Percentiles rank a stretch among this genome's conserved stretches.
Evolutionary conservation across 2,113 vertebrate genomes (phyloP).

Genomic region (Oxyruncus cristatus): DNA sequence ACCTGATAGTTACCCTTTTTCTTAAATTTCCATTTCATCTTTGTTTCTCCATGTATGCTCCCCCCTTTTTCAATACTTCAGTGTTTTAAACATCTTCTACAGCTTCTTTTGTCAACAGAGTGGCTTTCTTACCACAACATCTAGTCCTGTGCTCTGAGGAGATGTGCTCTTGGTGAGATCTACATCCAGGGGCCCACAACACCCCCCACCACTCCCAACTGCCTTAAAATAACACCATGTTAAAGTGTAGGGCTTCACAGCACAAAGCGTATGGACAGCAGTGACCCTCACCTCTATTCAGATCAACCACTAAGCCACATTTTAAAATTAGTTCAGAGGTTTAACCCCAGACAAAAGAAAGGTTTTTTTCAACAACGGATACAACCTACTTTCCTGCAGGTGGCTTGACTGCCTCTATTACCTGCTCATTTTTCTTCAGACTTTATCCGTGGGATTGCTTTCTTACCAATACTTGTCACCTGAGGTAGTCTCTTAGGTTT

Average conservation of each 20-base stretch:
- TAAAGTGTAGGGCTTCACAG: not conserved
- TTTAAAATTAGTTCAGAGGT: not conserved
- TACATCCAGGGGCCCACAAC: not conserved
- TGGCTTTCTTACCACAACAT: not conserved
- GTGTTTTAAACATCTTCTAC: not conserved
- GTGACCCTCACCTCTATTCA: not conserved
- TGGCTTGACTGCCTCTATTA: not conserved
- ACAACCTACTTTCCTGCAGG: not conserved
- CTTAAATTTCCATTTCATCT: not conserved
- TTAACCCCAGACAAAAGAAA: not conserved
- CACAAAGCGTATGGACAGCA: not conserved
- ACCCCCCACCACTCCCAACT: fast-evolving
- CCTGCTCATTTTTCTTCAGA: not conserved
- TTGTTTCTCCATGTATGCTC: not conserved
- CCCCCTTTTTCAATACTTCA: not conserved
- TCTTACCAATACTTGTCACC: not conserved
- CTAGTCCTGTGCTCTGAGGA: not conserved
- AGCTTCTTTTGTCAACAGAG: fast-evolving
- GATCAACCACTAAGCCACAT: not conserved
- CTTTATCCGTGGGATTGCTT: not conserved
- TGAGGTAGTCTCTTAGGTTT: not conserved
- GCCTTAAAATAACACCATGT: not conserved
- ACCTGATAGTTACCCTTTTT: not conserved
- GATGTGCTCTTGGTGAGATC: not conserved
- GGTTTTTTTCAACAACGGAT: not conserved